A percentile compares a stretch with the other conserved stretches of the same genome.
Evolutionary conservation across 2,888 invertebrate genomes (phyloP).

Genomic region (Pyrrhia umbra): DNA sequence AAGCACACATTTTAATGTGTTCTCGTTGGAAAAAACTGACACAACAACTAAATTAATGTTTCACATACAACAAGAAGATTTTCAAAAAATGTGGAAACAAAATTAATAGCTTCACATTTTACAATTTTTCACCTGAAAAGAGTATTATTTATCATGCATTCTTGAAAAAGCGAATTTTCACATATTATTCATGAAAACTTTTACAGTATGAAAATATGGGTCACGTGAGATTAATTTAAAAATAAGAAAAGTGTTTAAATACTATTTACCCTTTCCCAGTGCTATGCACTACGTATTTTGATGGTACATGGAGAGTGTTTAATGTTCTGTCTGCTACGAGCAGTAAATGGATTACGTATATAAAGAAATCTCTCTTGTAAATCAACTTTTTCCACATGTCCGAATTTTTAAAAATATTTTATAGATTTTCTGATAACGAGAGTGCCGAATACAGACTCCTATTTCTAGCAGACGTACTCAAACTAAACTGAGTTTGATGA

Average conservation of each 20-base stretch:
- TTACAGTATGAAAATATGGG: background rate
- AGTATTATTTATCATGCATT: background rate
- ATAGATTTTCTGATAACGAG: too few species aligned
- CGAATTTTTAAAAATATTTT: too few species aligned
- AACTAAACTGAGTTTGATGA: background rate
- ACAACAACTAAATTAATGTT: slow-evolving; percentile 20
- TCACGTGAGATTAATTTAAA: background rate
- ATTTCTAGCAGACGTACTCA: background rate
- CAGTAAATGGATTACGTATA: background rate
- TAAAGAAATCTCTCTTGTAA: too few species aligned
- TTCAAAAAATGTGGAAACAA: slow-evolving; percentile 24
- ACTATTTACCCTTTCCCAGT: too few species aligned
- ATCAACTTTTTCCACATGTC: too few species aligned
- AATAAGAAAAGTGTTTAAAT: background rate
- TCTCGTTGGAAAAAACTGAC: background rate
- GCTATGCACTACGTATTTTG: too few species aligned
- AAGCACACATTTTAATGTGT: slow-evolving; percentile 34
- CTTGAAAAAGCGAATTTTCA: background rate
- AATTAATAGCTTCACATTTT: slow-evolving; percentile 12
- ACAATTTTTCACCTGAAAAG: slow-evolving; percentile 20
- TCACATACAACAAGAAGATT: slow-evolving; percentile 16
- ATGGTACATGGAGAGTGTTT: background rate
- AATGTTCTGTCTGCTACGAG: background rate
- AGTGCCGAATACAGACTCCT: too few species aligned
- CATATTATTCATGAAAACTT: background rate